Conservation (phyloP, 2,113 vertebrate species). For the Psephotus haematonotus region DNA sequence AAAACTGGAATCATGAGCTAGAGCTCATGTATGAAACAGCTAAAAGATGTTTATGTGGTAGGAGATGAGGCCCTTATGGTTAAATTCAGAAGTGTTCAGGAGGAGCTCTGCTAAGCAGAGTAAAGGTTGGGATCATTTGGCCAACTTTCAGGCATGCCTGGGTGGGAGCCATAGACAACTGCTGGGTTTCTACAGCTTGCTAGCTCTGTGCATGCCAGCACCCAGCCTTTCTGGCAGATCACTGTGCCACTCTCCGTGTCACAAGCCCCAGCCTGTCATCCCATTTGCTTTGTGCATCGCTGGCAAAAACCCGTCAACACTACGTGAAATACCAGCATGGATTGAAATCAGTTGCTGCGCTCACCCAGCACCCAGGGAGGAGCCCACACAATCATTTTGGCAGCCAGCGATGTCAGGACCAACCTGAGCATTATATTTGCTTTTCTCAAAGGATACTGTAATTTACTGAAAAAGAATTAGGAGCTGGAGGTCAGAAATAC, state of each 20-base stretch:
- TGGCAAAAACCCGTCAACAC: background rate
- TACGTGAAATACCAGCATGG: background rate
- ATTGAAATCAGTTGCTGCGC: background rate
- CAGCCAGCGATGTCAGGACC: background rate
- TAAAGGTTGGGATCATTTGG: background rate
- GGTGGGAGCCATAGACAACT: background rate
- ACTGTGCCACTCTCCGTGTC: background rate
- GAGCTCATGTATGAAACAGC: background rate
- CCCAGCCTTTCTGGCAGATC: background rate
- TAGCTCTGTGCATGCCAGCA: background rate
- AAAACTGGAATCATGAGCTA: background rate
- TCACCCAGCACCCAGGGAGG: background rate
- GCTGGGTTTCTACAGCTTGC: background rate
- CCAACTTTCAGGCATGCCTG: background rate
- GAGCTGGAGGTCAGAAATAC: background rate
- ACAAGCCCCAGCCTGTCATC: background rate
- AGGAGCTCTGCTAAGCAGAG: background rate
- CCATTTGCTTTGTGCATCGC: background rate
- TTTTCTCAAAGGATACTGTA: background rate
- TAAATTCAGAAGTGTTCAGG: background rate
- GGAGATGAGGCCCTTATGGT: background rate
- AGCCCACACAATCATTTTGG: background rate
- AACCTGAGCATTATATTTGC: background rate
- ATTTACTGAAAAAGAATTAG: background rate
- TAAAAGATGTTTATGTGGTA: background rate